Conservation (phyloP, 2,888 invertebrate genomes). For the Entomobrya multifasciata region DNA sequence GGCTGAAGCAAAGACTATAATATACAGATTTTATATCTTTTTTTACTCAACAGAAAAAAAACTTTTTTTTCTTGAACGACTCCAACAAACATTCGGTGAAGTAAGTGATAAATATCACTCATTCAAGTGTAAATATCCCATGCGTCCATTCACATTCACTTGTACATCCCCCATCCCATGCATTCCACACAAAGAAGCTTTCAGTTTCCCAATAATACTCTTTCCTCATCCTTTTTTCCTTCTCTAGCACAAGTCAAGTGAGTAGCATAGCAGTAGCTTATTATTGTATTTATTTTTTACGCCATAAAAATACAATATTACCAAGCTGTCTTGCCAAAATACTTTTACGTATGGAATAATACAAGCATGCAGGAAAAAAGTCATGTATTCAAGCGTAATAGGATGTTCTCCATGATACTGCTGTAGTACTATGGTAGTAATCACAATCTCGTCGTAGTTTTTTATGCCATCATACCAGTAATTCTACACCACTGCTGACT, state of each 20-base stretch:
- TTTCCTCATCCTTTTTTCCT: slow-evolving; percentile 35
- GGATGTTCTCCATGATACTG: slow-evolving; percentile 20
- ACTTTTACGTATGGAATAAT: not conserved
- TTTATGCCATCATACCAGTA: slow-evolving; percentile 20
- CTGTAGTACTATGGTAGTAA: not conserved
- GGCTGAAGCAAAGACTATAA: not conserved
- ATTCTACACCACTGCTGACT: slow-evolving; percentile 34
- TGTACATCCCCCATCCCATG: slow-evolving; percentile 24
- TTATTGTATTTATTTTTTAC: slow-evolving; percentile 28
- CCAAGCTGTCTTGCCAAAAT: not conserved
- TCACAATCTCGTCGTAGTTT: slow-evolving; percentile 25
- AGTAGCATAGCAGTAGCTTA: too few relatives aligned
- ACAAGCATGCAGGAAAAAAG: slow-evolving; percentile 7
- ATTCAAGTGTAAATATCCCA: slow-evolving; percentile 69
- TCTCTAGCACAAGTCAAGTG: too few relatives aligned
- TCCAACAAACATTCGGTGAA: slow-evolving; percentile 31
- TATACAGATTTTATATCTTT: not conserved
- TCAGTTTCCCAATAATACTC: slow-evolving; percentile 23
- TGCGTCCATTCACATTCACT: slow-evolving; percentile 44
- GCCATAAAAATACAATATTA: not conserved
- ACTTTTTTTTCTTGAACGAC: not conserved
- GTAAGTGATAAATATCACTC: slow-evolving; percentile 73
- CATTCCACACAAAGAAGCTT: not conserved
- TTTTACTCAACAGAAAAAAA: too few relatives aligned
- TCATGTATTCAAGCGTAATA: not conserved